Percentiles rank a stretch among this genome's conserved stretches.
These are phyloP conservation scores for Eupithecia subumbrata DNA, from an alignment of 2,888 invertebrate species.

Conservation along the genomic window DNA sequence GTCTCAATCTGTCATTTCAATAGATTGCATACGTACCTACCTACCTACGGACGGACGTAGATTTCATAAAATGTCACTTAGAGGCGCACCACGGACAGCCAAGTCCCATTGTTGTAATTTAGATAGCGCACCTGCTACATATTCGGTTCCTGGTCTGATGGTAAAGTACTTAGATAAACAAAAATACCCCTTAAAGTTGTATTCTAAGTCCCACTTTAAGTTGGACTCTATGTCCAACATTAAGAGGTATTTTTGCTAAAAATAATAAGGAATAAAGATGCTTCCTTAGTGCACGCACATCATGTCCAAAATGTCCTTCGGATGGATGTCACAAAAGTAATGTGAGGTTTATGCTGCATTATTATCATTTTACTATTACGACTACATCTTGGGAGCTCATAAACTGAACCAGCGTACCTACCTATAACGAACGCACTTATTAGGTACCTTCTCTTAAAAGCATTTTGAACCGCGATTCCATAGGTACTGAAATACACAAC, in stretches of 20 bases:
- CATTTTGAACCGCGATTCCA: background rate
- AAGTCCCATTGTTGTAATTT: background rate
- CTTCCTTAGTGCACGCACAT: slow-evolving; percentile 12
- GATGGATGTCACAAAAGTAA: slow-evolving; percentile 55
- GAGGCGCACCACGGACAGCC: background rate
- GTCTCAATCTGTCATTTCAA: slow-evolving; percentile 11
- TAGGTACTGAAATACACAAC: background rate
- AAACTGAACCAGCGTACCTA: slow-evolving; percentile 67
- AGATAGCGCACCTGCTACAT: background rate
- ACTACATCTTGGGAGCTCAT: slow-evolving; percentile 72
- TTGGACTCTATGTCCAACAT: background rate
- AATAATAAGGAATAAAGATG: slow-evolving; percentile 20
- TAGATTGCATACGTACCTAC: background rate
- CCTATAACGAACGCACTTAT: slow-evolving; percentile 17
- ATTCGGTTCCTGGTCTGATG: background rate
- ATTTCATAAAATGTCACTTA: background rate
- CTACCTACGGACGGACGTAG: background rate
- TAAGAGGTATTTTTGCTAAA: background rate
- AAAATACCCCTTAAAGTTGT: too few species aligned
- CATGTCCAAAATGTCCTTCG: background rate
- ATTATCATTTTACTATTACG: slow-evolving; percentile 78
- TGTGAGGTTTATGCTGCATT: slow-evolving; percentile 68
- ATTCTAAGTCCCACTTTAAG: too few species aligned
- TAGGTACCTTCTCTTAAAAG: background rate
- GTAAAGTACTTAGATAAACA: background rate